Conservation (phyloP, 2,113 vertebrate species). For the Columba livia region DNA sequence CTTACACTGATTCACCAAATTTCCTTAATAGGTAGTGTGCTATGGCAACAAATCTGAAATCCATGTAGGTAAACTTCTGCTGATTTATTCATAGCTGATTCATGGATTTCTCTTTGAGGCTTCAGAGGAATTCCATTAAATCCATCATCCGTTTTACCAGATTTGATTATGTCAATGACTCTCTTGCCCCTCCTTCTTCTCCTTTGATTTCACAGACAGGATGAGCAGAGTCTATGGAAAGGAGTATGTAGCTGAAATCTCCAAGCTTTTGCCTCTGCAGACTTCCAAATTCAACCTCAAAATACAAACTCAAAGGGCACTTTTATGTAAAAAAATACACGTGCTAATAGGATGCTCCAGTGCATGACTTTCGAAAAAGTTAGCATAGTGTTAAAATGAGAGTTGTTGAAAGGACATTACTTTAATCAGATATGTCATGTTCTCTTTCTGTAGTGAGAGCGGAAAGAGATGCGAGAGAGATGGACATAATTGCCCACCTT, state of each 20-base stretch:
- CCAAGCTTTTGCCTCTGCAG: neutral
- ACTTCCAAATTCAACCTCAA: neutral
- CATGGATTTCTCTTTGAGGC: neutral
- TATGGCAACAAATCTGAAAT: neutral
- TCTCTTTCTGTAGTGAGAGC: neutral
- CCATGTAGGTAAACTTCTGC: neutral
- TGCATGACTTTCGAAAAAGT: neutral
- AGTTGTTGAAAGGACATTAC: neutral
- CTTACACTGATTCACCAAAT: neutral
- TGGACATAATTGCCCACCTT: neutral
- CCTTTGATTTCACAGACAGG: neutral
- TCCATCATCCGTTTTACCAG: neutral
- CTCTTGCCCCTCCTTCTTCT: neutral
- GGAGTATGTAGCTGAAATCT: neutral
- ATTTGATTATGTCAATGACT: neutral
- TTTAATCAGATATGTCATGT: neutral
- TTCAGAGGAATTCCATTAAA: neutral
- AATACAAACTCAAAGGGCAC: neutral
- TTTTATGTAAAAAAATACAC: neutral
- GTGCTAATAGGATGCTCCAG: neutral
- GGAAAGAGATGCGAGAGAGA: neutral
- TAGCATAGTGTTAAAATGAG: neutral
- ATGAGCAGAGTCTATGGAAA: neutral
- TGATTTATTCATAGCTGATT: neutral
- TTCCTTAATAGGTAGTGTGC: neutral